Base-by-base conservation (phyloP, 2,888 invertebrate genomes). In the Fragum whitleyi region DNA sequence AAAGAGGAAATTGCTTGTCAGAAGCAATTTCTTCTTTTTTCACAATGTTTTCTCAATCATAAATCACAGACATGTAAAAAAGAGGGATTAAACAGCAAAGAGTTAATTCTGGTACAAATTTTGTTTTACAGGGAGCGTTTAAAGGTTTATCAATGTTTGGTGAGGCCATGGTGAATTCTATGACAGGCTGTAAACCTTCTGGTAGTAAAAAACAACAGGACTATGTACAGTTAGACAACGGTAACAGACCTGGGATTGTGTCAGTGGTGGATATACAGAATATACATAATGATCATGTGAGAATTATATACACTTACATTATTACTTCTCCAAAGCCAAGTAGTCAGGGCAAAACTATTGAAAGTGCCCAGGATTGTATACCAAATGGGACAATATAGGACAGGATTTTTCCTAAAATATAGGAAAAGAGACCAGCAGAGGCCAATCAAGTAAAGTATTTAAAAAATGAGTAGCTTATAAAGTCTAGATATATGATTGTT, bases 101-200 rank as follows among this genome's bases (percentile, higher is more conserved):
- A 16, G 47, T 47, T 47, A 36, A 9, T 6, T 6, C 32, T 36
- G 32, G 9, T 36, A 36, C 9, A 36, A 47, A 47, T 9, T 57
- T 26, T 28, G 3, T 26, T 11, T 42, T 83, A 3, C 88, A 94
- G 95, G 97, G 97, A 26, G 95, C 98, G 51, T 97, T 98, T 77
- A 97, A 98, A 94, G 98, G 98, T 0, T 94, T 98, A 72, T 96
- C 97, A 0, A 92, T 93, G 78, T 95, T 98, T 80, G 97, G 98
- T 19, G 98, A 98, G 94, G 97, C 97, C 62, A 97, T 98, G 57
- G 98, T 98, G 0, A 97, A 96, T 89, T 98, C 97, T 91, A 94
- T 98, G 68, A 97, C 97, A 0, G 98, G 97, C 0, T 89, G 83
- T 76, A 93, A 93, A 75, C 87, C 90, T 6, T 29, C 81, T 6